A percentile compares a stretch with the other conserved stretches of the same genome.
These are phyloP conservation scores for Osmerus mordax DNA, from an alignment of 2,113 vertebrate genomes.

Conservation along the genomic window DNA sequence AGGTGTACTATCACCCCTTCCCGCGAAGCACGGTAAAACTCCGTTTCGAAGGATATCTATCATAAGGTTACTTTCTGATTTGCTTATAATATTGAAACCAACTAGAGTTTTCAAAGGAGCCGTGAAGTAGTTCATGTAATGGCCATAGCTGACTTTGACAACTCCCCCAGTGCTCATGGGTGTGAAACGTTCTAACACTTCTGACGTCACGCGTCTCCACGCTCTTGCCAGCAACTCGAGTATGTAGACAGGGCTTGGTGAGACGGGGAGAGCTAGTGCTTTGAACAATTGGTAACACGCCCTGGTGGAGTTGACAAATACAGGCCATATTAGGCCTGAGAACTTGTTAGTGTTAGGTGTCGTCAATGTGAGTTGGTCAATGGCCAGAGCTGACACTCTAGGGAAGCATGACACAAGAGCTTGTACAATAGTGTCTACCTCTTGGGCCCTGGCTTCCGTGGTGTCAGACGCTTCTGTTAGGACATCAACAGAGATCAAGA, in stretches of 20 bases:
- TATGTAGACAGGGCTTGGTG: background rate
- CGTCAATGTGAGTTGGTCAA: background rate
- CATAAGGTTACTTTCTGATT: background rate
- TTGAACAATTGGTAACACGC: background rate
- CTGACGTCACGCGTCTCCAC: background rate
- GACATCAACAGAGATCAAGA: background rate
- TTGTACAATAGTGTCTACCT: background rate
- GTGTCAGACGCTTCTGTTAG: background rate
- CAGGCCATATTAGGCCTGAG: background rate
- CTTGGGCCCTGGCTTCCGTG: background rate
- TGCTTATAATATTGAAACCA: background rate
- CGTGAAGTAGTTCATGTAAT: background rate
- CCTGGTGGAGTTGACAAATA: background rate
- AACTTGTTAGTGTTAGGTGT: background rate
- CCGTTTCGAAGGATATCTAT: background rate
- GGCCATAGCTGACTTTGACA: background rate
- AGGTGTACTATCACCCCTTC: background rate
- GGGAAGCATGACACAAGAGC: background rate
- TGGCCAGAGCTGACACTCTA: background rate
- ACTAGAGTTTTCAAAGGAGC: background rate
- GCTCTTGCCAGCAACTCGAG: background rate
- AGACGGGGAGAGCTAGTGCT: constrained; percentile 1
- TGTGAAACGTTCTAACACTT: background rate
- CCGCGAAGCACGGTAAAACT: background rate
- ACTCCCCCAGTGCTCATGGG: background rate